Conservation (phyloP, 1,140 invertebrate species). For the Platorchestia sp. region DNA sequence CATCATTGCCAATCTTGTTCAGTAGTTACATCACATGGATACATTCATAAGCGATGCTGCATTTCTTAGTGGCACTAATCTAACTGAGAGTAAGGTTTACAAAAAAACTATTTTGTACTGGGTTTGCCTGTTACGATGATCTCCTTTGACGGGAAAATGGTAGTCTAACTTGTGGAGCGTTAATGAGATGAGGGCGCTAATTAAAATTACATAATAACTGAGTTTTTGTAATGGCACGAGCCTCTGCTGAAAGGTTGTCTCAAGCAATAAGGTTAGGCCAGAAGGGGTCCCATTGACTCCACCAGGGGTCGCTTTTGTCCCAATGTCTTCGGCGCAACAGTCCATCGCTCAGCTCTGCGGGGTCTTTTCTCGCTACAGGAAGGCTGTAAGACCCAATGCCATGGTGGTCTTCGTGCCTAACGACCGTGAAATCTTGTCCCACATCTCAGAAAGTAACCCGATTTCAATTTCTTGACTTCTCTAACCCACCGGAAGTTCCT, state of each 20-base stretch:
- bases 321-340: background rate
- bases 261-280: conserved; percentile 20
- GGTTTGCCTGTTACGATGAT: background rate
- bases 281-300: background rate
- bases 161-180: background rate
- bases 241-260: background rate
- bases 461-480: background rate
- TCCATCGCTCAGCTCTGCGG: background rate
- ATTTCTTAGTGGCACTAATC: background rate
- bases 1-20: background rate
- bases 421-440: conserved; percentile 38
- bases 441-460: background rate
- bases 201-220: background rate
- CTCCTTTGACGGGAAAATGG: background rate
- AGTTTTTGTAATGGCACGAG: conserved; percentile 6
- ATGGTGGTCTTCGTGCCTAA: background rate
- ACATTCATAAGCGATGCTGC: background rate
- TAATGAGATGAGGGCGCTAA: background rate
- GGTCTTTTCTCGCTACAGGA: conserved; percentile 19
- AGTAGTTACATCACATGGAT: background rate
- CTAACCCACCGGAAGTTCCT: background rate
- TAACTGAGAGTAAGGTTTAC: background rate
- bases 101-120: background rate
- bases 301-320: conserved; percentile 17
- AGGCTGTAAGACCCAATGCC: background rate